Evolutionary conservation across 2,113 vertebrate genomes (phyloP).

Genomic region (Clarias macrocephalus): DNA sequence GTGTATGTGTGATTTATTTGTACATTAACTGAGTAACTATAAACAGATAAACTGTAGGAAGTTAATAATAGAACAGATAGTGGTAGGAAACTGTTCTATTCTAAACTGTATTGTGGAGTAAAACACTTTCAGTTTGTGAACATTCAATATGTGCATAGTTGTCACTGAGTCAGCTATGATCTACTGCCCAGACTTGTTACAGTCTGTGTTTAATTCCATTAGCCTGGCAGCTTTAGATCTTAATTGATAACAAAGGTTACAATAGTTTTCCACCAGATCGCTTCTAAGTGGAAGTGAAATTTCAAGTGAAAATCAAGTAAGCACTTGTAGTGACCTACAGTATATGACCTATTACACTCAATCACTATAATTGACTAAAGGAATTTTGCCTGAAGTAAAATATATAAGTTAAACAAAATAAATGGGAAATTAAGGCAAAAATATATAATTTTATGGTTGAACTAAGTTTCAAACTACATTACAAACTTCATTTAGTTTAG

Average conservation of each 20-base stretch:
- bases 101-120: background rate
- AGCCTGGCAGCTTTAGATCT: background rate
- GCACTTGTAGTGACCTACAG: background rate
- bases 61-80: background rate
- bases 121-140: background rate
- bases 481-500: no score
- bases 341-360: background rate
- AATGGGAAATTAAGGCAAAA: no score
- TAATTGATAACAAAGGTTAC: background rate
- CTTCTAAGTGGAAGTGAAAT: background rate
- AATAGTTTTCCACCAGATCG: background rate
- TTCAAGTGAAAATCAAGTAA: background rate
- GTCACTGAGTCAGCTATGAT: background rate
- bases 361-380: no score
- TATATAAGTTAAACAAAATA: no score
- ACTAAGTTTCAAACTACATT: no score
- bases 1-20: background rate
- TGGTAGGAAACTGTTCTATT: background rate
- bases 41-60: background rate
- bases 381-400: no score
- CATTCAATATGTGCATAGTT: background rate
- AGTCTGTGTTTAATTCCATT: background rate
- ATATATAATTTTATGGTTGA: no score
- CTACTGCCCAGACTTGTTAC: background rate
- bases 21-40: background rate